Percentiles rank a stretch among this genome's conserved stretches.
phyloP scores from a whole-genome alignment of 2,797 vertebrate species.

The Salarias fasciatus region DNA sequence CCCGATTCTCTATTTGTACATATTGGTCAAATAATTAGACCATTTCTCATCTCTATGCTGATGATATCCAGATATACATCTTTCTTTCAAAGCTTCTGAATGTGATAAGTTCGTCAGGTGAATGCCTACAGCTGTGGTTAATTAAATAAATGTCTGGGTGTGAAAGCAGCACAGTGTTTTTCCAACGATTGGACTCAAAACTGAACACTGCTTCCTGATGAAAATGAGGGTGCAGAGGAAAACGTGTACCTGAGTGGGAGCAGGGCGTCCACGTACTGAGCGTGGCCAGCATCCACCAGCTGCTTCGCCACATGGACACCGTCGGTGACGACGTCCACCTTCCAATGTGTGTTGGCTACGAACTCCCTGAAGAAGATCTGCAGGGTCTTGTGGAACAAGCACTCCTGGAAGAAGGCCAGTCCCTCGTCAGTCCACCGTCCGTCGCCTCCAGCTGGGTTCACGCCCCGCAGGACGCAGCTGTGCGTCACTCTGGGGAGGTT shows the following conservation, averaged over 20 bases:
- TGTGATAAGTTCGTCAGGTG: too few species aligned
- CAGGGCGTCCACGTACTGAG: conserved; percentile 66
- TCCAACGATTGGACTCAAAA: too few species aligned
- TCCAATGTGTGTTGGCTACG: conserved; percentile 76
- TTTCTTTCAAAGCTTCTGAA: too few species aligned
- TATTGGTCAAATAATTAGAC: too few species aligned
- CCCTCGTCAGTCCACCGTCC: conserved; percentile 85
- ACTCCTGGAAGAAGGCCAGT: conserved; percentile 78
- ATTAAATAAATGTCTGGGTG: too few species aligned
- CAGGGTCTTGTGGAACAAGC: conserved; percentile 79
- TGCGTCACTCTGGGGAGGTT: conserved; percentile 81
- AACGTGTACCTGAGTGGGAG: conserved; percentile 64
- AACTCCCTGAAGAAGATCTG: conserved; percentile 81
- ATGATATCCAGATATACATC: too few species aligned
- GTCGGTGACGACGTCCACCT: conserved; percentile 81
- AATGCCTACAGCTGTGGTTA: too few species aligned
- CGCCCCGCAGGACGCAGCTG: conserved; percentile 82
- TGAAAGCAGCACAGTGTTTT: too few species aligned
- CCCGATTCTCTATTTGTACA: too few species aligned
- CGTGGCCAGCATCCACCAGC: conserved; percentile 78
- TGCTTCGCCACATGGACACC: conserved; percentile 75
- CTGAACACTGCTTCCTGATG: too few species aligned
- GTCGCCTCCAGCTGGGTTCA: conserved; percentile 71
- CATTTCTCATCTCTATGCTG: too few species aligned
- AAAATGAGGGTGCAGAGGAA: not conserved